Conservation (phyloP, 1,140 invertebrate species). For the Drosophila sp. region DNA sequence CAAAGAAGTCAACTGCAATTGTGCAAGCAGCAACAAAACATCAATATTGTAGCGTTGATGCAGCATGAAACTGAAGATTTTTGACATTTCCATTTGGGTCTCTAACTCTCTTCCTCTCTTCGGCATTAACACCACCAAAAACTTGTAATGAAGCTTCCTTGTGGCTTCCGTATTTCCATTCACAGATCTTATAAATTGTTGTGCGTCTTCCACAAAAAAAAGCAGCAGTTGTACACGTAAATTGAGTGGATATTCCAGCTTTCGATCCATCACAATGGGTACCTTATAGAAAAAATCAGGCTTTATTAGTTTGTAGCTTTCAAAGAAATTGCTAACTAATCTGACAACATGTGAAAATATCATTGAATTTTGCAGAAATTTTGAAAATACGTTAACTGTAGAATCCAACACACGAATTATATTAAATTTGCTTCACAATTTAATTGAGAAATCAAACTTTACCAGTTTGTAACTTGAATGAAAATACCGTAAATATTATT, state of each 20-base stretch:
- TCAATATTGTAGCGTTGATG: conserved; percentile 51
- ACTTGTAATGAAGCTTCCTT: conserved; percentile 11
- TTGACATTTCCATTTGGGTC: conserved; percentile 22
- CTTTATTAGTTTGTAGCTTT: too few species aligned
- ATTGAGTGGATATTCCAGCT: background rate
- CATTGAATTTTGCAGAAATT: too few species aligned
- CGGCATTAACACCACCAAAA: conserved; percentile 35
- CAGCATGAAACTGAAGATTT: conserved; percentile 55
- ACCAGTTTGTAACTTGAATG: too few species aligned
- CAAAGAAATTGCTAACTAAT: too few species aligned
- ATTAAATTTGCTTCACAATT: too few species aligned
- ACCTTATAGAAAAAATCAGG: conserved; percentile 1
- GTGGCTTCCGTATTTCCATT: background rate
- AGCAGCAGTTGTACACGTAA: conserved; percentile 16
- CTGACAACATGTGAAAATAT: too few species aligned
- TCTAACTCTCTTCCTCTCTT: background rate
- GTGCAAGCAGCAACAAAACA: conserved; percentile 40
- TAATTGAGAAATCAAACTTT: too few species aligned
- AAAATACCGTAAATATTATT: too few species aligned
- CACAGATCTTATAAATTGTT: conserved; percentile 23
- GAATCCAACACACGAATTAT: too few species aligned
- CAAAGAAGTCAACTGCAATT: background rate
- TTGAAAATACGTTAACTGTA: too few species aligned
- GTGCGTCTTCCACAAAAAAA: conserved; percentile 42
- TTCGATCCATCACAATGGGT: conserved; percentile 40